Evolutionary conservation across 1,140 invertebrate genomes (phyloP).

Genomic region (Cyphomyrmex costatus): DNA sequence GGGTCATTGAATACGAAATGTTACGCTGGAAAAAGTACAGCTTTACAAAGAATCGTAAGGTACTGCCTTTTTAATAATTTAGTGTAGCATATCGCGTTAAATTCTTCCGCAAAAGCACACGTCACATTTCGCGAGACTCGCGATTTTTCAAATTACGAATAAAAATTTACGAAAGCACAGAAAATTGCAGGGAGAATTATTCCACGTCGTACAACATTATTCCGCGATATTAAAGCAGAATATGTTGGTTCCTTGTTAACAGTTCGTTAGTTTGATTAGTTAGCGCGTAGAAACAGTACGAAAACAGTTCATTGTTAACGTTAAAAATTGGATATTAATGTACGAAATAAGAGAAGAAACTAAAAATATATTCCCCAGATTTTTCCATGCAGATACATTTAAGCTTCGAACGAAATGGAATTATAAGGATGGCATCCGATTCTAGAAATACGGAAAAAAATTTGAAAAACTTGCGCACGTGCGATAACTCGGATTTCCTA

Average conservation of each 20-base stretch:
- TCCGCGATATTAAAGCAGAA: neutral
- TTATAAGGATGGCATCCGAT: neutral
- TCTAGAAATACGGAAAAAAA: neutral
- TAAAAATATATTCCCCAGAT: neutral
- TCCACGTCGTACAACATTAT: neutral
- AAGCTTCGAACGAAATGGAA: neutral
- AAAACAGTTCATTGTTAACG: neutral
- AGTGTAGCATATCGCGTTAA: neutral
- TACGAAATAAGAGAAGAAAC: neutral
- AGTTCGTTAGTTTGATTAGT: conserved; percentile 10
- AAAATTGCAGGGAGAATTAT: neutral
- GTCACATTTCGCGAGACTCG: neutral
- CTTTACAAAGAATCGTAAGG: neutral
- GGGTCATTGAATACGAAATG: conserved; percentile 25
- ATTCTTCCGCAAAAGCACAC: neutral
- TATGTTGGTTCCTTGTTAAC: neutral
- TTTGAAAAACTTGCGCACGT: neutral
- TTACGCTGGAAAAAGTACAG: neutral
- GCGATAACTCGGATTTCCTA: neutral
- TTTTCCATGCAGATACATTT: neutral
- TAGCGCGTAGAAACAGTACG: neutral
- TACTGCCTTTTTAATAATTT: neutral
- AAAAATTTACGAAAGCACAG: neutral
- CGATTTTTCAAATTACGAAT: neutral
- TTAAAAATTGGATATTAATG: conserved; percentile 13